Conservation (phyloP, 2,888 invertebrate genomes). For the Napeogenes inachia region DNA sequence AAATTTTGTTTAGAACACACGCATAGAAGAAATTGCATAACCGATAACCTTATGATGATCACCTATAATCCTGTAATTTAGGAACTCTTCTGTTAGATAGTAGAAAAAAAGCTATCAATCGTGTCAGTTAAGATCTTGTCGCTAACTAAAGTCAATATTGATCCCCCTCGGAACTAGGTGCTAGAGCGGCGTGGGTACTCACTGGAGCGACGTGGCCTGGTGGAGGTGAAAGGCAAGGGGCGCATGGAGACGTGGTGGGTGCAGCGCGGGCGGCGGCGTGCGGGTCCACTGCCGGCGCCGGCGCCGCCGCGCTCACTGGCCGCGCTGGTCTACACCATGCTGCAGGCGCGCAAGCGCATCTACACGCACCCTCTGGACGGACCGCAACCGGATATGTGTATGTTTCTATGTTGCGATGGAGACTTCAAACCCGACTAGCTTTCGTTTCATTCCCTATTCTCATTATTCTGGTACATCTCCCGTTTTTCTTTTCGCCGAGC, state of each 20-base stretch:
- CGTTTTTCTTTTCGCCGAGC: no score
- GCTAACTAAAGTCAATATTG: no score
- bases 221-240: slow-evolving; percentile 96
- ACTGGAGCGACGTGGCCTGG: slow-evolving; percentile 86
- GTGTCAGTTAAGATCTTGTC: no score
- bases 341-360: slow-evolving; percentile 87
- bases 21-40: no score
- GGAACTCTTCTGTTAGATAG: no score
- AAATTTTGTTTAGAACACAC: no score
- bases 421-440: no score
- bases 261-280: slow-evolving; percentile 71
- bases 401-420: not conserved
- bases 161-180: slow-evolving; percentile 71
- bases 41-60: no score
- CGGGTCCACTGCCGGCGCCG: slow-evolving; percentile 79
- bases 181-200: slow-evolving; percentile 85
- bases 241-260: slow-evolving; percentile 98
- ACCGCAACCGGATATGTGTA: slow-evolving; percentile 41
- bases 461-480: no score
- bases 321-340: slow-evolving; percentile 92
- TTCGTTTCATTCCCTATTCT: no score
- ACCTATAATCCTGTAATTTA: no score
- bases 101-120: no score
- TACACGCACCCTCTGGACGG: slow-evolving; percentile 48
- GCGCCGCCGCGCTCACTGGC: slow-evolving; percentile 86